Evolutionary conservation across 37 sponge, comb jelly and placozoan genomes (phyloP), one percentile per base, ranked within the genome.

Genomic region (Haliclona indistincta): DNA sequence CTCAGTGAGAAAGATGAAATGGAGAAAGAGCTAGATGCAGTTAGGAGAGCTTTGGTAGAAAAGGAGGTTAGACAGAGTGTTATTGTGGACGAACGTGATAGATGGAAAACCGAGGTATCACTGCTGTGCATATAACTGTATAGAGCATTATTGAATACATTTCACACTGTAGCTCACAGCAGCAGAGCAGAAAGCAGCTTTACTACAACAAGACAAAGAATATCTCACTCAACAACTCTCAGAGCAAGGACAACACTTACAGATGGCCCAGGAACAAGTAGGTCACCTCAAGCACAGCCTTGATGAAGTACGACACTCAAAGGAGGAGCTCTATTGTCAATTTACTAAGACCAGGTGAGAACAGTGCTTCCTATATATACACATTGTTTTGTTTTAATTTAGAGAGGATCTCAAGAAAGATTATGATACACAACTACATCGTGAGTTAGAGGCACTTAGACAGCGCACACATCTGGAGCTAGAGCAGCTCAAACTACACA

Each of bases 161-260:
- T 29, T 7, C 30, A 26, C 7, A 60, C 17, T 60, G 64, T 33
- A 91, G 87, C 72, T 87, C 28, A 44, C 74, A 1, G 41, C 75
- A 28, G 30, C 61, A 0, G 30, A 56, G 36, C 96, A 95, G 54
- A 64, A 63, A 8, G 55, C 76, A 28, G 51, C 83, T 2, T 70
- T 95, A 2, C 80, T 92, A 17, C 43, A 52, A 2, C 96, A 95
- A 49, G 96, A 95, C 75, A 95, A 95, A 45, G 86, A 88, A 28
- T 95, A 92, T 40, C 82, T 95, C 22, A 54, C 58, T 19, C 75
- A 74, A 35, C 94, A 95, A 42, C 64, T 80, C 41, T 37, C 40
- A 15, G 89, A 88, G 30, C 54, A 82, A 53, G 64, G 64, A 10
- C 65, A 63, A 30, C 43, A 81, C 1, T n/a, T 43, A 47, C 41